Conservation (phyloP, 2,888 invertebrate genomes). For the Rhimphoctona megacephalus region DNA sequence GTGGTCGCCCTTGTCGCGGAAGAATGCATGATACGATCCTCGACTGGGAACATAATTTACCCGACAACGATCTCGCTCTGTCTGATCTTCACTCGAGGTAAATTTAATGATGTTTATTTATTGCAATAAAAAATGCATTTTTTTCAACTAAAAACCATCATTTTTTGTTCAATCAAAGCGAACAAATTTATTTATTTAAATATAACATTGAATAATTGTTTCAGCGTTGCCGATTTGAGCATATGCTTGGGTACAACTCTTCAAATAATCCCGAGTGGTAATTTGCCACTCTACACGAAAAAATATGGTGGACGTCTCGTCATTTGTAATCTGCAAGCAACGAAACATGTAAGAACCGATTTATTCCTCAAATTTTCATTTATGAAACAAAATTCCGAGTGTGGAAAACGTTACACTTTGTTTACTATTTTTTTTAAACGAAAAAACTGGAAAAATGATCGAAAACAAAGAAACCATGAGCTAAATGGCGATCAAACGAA, state of each 20-base stretch:
- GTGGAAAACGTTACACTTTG: too few species aligned
- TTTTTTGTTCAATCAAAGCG: too few species aligned
- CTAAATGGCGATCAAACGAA: too few species aligned
- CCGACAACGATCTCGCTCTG: conserved; percentile 93
- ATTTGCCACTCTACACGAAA: conserved; percentile 93
- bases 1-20: conserved; percentile 93
- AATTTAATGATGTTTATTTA: neutral
- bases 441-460: too few species aligned
- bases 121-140: neutral
- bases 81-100: conserved; percentile 95
- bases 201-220: conserved; percentile 71
- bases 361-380: neutral
- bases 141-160: too few species aligned
- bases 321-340: conserved; percentile 98
- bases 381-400: neutral
- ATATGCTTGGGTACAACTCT: conserved; percentile 98
- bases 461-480: too few species aligned
- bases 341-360: conserved; percentile 93
- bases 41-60: conserved; percentile 98
- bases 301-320: conserved; percentile 95
- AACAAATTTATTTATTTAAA: too few species aligned
- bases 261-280: conserved; percentile 98
- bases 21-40: conserved; percentile 95
- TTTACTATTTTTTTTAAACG: too few species aligned
- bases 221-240: conserved; percentile 95